Evolutionary conservation across 2,113 vertebrate species (phyloP).

Genomic region (Sylvietta virens): DNA sequence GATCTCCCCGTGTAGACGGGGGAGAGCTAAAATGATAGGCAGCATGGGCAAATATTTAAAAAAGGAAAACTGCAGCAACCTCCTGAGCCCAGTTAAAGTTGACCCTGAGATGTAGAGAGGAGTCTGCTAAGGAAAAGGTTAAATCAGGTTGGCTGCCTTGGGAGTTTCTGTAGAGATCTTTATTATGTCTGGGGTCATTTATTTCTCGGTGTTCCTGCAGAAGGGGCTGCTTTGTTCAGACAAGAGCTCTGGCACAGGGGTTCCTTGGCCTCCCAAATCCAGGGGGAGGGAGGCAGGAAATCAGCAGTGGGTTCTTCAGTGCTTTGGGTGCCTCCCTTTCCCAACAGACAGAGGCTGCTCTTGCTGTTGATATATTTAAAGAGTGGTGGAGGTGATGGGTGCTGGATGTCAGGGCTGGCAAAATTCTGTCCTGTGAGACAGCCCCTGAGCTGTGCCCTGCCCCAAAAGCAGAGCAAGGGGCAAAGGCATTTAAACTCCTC

Average conservation of each 20-base stretch:
- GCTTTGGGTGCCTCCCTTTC: background rate
- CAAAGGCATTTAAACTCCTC: background rate
- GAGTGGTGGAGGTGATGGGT: background rate
- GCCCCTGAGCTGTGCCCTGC: background rate
- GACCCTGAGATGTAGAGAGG: background rate
- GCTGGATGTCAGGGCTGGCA: background rate
- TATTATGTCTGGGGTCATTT: background rate
- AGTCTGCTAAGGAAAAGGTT: background rate
- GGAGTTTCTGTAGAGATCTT: background rate
- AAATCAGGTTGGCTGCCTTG: background rate
- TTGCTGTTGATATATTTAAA: background rate
- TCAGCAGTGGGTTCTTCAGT: rapidly evolving
- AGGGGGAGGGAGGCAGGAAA: background rate
- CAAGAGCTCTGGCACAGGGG: background rate
- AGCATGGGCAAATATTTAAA: background rate
- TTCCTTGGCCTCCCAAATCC: rapidly evolving
- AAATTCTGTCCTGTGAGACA: background rate
- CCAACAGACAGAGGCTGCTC: background rate
- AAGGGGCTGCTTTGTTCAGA: background rate
- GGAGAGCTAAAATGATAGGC: background rate
- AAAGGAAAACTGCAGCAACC: background rate
- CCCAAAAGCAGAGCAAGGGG: background rate
- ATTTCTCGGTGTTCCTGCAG: background rate
- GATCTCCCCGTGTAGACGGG: background rate
- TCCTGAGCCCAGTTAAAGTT: background rate